Conservation (phyloP, 1,140 invertebrate species). For the Protaetia brevitarsis region DNA sequence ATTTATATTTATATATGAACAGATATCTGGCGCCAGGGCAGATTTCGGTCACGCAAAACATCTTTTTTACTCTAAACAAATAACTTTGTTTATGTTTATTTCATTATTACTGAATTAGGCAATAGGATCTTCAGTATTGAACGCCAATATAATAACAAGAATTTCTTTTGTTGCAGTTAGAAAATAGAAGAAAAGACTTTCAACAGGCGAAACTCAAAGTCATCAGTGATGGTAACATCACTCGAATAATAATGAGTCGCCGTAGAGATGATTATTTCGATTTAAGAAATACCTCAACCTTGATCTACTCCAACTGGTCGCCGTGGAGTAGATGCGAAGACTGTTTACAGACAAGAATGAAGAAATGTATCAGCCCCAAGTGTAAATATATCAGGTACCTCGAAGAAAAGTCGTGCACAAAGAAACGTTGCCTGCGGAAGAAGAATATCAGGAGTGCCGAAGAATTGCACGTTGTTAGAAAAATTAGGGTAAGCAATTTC, state of each 20-base stretch:
- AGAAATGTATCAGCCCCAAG: conserved; percentile 34
- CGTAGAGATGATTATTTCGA: not conserved
- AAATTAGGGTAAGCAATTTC: conserved; percentile 12
- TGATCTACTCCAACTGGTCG: conserved; percentile 32
- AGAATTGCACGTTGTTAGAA: conserved; percentile 34
- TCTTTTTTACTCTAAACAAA: not conserved
- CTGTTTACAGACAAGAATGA: conserved; percentile 42
- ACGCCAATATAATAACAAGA: too few relatives aligned
- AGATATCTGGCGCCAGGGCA: not conserved
- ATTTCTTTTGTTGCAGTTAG: not conserved
- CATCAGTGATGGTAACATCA: conserved; percentile 2
- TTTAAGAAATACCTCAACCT: conserved; percentile 13
- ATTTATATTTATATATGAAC: too few relatives aligned
- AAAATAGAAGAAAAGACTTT: conserved; percentile 5
- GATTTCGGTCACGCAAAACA: not conserved
- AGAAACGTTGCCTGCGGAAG: conserved; percentile 40
- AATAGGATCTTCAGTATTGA: too few relatives aligned
- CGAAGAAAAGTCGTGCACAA: conserved; percentile 40
- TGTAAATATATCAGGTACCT: conserved; percentile 38
- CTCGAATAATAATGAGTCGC: not conserved
- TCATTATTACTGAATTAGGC: too few relatives aligned
- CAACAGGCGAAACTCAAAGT: not conserved
- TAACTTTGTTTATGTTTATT: not conserved
- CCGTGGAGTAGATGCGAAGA: conserved; percentile 40
- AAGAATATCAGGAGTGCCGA: conserved; percentile 27